Evolutionary conservation across 2,113 vertebrate genomes (phyloP).

Genomic region (Campylorhamphus procurvoides): DNA sequence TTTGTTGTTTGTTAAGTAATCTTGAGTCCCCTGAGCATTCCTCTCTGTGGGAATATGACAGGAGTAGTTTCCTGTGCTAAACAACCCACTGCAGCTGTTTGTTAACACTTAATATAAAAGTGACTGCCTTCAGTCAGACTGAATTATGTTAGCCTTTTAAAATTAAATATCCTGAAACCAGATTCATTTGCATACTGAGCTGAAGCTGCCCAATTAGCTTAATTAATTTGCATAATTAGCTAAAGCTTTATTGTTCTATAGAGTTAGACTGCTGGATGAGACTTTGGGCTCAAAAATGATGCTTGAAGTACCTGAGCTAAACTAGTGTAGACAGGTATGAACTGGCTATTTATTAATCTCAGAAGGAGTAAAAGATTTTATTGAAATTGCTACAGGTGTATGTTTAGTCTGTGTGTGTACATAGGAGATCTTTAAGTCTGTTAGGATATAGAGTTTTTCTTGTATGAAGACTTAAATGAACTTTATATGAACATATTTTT

Average conservation of each 20-base stretch:
- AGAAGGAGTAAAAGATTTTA: background rate
- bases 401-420: background rate
- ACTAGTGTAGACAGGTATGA: background rate
- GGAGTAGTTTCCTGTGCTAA: background rate
- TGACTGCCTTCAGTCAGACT: slow-evolving; percentile 11
- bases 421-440: background rate
- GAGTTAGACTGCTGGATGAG: background rate
- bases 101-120: background rate
- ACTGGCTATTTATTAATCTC: background rate
- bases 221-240: slow-evolving; percentile 43
- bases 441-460: background rate
- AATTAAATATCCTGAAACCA: slow-evolving; percentile 17
- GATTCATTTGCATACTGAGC: slow-evolving; percentile 32
- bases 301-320: background rate
- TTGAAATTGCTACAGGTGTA: background rate
- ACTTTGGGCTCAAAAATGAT: background rate
- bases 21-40: background rate
- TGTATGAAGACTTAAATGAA: background rate
- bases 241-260: background rate
- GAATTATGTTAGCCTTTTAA: slow-evolving; percentile 22
- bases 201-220: slow-evolving; percentile 18
- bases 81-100: background rate
- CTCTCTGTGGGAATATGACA: background rate
- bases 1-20: background rate
- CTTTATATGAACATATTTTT: background rate